Evolutionary conservation across 2,888 invertebrate genomes (phyloP).

Genomic region (Platycheirus rosarum): DNA sequence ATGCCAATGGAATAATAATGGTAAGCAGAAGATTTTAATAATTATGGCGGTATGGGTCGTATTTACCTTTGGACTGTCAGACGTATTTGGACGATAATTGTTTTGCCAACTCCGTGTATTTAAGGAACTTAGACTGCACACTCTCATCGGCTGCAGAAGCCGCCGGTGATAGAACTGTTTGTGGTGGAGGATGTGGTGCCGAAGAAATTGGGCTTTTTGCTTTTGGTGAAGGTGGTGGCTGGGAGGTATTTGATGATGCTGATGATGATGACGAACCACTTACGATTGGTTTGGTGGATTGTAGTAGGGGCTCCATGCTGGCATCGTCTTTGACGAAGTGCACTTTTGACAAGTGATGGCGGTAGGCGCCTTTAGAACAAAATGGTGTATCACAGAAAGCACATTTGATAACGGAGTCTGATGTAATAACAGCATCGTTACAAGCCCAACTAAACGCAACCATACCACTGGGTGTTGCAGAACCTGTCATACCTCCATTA

Average conservation of each 20-base stretch:
- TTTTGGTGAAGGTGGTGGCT: conserved; percentile 76
- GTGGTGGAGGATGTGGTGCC: conserved; percentile 70
- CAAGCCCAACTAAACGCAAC: conserved; percentile 97
- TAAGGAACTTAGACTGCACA: conserved; percentile 98
- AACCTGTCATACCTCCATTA: conserved; percentile 80
- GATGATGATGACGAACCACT: conserved; percentile 51
- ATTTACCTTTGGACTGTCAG: conserved; percentile 83
- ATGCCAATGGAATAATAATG: conserved; percentile 24
- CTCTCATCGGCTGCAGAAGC: conserved; percentile 91
- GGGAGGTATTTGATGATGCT: conserved; percentile 52
- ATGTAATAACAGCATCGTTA: conserved; percentile 94
- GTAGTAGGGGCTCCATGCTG: conserved; percentile 85
- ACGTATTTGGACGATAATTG: conserved; percentile 98
- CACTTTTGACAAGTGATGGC: conserved; percentile 97
- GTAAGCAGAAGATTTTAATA: background rate
- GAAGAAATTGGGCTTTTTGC: conserved; percentile 74
- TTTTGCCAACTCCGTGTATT: conserved; percentile 99
- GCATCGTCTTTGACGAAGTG: conserved; percentile 97
- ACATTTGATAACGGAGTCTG: conserved; percentile 95
- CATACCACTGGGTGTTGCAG: conserved; percentile 85
- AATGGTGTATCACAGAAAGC: conserved; percentile 97
- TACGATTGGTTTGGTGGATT: conserved; percentile 40
- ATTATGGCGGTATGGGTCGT: conserved; percentile 70
- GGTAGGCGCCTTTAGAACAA: conserved; percentile 97
- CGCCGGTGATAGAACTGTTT: conserved; percentile 79